Conservation (phyloP, 2,888 invertebrate genomes). For the Drosophila barbarae region DNA sequence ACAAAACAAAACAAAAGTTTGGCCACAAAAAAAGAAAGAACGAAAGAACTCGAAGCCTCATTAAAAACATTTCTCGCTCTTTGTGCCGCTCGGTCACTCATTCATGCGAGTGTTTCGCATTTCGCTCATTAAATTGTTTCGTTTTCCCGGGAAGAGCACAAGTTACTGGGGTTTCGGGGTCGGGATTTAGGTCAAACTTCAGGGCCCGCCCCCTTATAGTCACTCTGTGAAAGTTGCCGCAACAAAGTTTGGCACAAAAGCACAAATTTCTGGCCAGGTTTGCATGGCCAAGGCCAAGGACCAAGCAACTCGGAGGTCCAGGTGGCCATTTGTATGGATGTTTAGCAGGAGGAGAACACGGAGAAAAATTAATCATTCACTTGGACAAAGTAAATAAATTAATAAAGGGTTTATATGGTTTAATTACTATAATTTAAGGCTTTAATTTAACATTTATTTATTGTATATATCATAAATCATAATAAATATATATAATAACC, state of each 20-base stretch:
- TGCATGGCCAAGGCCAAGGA: slow-evolving; percentile 31
- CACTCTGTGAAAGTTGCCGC: slow-evolving; percentile 2
- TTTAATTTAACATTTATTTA: not conserved
- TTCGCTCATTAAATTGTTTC: slow-evolving; percentile 61
- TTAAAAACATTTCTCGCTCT: slow-evolving; percentile 38
- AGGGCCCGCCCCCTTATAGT: not conserved
- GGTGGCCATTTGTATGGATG: slow-evolving; percentile 14
- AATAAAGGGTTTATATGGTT: too few species aligned
- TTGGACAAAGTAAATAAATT: not conserved
- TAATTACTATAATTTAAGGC: not conserved
- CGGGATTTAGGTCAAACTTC: slow-evolving; percentile 32
- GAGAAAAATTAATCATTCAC: not conserved
- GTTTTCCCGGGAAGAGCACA: slow-evolving; percentile 23
- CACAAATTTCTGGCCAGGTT: slow-evolving; percentile 19
- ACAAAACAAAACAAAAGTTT: slow-evolving; percentile 30
- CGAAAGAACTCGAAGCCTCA: slow-evolving; percentile 19
- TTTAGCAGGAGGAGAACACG: not conserved
- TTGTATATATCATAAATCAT: not conserved
- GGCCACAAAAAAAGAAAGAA: slow-evolving; percentile 13
- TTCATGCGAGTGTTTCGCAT: slow-evolving; percentile 35
- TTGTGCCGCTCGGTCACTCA: slow-evolving; percentile 24
- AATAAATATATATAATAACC: not conserved
- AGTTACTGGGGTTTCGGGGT: slow-evolving; percentile 15
- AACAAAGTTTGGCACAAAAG: slow-evolving; percentile 25
- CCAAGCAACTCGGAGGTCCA: slow-evolving; percentile 3